A percentile compares a stretch with the other conserved stretches of the same genome.
phyloP scores from a whole-genome alignment of 2,797 vertebrate genomes.

The Gymnothorax javanicus region DNA sequence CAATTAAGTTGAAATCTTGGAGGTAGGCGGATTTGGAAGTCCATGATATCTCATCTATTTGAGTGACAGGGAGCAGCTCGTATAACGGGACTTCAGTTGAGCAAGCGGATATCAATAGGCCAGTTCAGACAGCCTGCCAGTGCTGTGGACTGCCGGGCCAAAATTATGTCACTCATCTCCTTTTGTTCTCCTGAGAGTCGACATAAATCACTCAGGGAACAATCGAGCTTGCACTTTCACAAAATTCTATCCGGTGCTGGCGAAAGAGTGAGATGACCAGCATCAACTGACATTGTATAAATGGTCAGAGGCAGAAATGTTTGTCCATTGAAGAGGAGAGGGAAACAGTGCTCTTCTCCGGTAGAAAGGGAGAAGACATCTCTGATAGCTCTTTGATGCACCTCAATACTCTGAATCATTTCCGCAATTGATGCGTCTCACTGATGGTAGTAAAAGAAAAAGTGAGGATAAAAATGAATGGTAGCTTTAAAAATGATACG shows the following conservation, averaged over 20 bases:
- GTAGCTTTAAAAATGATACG: neutral
- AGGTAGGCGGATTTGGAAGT: neutral
- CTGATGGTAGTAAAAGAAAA: neutral
- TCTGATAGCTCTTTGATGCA: neutral
- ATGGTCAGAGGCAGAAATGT: neutral
- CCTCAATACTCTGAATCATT: neutral
- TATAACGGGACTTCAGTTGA: neutral
- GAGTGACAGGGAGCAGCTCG: neutral
- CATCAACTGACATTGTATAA: neutral
- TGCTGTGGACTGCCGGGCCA: neutral
- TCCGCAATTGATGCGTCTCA: neutral
- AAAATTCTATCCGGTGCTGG: neutral
- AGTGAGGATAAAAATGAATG: neutral
- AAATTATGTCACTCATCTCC: conserved; percentile 3
- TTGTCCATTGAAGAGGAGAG: neutral
- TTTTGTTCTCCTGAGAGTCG: neutral
- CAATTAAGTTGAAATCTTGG: neutral
- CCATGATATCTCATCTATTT: neutral
- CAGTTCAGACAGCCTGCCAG: neutral
- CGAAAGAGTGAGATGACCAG: neutral
- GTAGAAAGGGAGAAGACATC: neutral
- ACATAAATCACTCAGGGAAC: conserved; percentile 14
- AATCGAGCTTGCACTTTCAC: neutral
- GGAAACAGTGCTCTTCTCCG: neutral
- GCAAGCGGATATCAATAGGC: neutral